These are phyloP conservation scores for Ia io DNA, from an alignment of 2,113 vertebrate genomes.

Conservation along the genomic window DNA sequence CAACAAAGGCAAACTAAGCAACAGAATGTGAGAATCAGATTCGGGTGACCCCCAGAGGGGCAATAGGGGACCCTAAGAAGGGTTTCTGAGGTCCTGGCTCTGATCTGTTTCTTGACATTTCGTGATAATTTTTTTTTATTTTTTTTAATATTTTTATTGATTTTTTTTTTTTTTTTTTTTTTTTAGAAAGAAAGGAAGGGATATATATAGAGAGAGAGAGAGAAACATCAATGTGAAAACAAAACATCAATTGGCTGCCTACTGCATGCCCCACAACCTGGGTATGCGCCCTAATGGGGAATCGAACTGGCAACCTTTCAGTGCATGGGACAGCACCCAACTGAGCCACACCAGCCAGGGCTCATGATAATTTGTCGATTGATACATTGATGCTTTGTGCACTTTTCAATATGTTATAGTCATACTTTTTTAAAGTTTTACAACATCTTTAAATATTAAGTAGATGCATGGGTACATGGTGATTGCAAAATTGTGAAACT, in stretches of 20 bases:
- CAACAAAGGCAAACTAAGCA: neutral
- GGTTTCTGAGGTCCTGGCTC: neutral
- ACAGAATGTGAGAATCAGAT: neutral
- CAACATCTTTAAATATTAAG: neutral
- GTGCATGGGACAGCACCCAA: neutral
- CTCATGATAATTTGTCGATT: neutral
- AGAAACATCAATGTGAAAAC: too few relatives aligned
- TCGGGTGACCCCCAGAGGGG: neutral
- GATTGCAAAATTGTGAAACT: neutral
- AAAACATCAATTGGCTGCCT: too few relatives aligned
- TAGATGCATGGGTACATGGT: neutral
- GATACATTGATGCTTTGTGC: neutral
- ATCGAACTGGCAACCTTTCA: too few relatives aligned
- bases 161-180: too few relatives aligned
- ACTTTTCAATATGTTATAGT: neutral
- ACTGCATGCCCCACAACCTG: too few relatives aligned
- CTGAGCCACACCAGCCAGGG: neutral
- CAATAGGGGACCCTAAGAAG: accelerated
- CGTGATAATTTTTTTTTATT: neutral
- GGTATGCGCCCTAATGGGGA: too few relatives aligned
- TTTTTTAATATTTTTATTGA: neutral
- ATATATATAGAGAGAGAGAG: too few relatives aligned
- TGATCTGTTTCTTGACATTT: neutral
- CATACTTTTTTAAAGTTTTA: neutral
- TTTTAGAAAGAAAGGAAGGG: too few relatives aligned